These are phyloP conservation scores for Acromyrmex echinatior DNA, from an alignment of 1,140 invertebrate genomes.

Conservation along the genomic window DNA sequence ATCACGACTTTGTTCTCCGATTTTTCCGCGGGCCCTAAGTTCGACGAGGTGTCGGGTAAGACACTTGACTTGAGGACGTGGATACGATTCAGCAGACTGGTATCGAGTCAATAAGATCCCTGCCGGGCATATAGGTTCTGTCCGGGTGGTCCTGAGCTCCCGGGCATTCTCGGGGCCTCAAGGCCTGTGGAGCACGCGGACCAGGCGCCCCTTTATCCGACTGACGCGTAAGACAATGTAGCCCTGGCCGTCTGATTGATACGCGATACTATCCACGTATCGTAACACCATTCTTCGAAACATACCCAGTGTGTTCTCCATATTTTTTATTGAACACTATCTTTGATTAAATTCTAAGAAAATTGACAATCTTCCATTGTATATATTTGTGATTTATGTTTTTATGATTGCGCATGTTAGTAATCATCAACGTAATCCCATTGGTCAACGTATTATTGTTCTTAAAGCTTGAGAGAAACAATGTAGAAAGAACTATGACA, in stretches of 20 bases:
- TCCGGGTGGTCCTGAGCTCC: conserved; percentile 82
- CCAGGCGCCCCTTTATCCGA: conserved; percentile 79
- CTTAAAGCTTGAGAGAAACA: not conserved
- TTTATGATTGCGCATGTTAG: not conserved
- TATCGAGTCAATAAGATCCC: conserved; percentile 82
- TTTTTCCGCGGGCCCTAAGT: conserved; percentile 45
- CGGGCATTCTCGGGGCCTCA: conserved; percentile 67
- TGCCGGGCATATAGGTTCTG: conserved; percentile 77
- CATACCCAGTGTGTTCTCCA: conserved; percentile 72
- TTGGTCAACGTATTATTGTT: not conserved
- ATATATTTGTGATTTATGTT: too few relatives aligned
- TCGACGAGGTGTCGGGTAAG: conserved; percentile 70
- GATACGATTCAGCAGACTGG: conserved; percentile 73
- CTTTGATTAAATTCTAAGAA: not conserved
- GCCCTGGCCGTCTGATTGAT: conserved; percentile 82
- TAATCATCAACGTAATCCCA: not conserved
- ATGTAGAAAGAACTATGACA: not conserved
- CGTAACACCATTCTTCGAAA: conserved; percentile 70
- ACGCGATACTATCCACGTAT: conserved; percentile 83
- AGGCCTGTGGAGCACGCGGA: conserved; percentile 60
- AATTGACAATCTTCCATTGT: not conserved
- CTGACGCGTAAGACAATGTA: conserved; percentile 83
- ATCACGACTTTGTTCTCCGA: conserved; percentile 27
- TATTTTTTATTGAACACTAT: not conserved
- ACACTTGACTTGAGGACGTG: conserved; percentile 74